Evolutionary conservation across 1,140 invertebrate genomes (phyloP).

Genomic region (Mamestra configurata): DNA sequence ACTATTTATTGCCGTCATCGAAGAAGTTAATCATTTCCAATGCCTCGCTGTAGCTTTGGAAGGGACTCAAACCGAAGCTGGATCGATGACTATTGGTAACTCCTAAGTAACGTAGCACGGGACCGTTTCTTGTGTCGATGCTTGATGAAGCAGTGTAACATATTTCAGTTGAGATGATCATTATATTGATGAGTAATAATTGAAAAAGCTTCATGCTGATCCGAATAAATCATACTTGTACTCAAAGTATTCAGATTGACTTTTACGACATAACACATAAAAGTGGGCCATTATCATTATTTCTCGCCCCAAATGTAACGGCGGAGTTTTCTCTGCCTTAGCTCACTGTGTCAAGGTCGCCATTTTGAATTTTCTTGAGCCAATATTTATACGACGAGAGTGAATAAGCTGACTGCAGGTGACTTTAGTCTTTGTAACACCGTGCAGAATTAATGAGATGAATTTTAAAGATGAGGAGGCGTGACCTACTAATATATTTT

Average conservation of each 20-base stretch:
- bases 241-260: conserved; percentile 27
- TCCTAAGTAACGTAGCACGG: too few relatives aligned
- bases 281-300: conserved; percentile 35
- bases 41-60: too few relatives aligned
- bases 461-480: neutral
- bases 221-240: neutral
- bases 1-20: too few relatives aligned
- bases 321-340: neutral
- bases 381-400: neutral
- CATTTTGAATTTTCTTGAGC: neutral
- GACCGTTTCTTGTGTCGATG: too few relatives aligned
- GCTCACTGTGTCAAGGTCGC: conserved; percentile 13
- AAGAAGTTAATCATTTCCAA: too few relatives aligned
- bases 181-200: neutral
- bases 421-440: neutral
- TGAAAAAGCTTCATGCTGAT: too few relatives aligned
- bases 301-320: conserved; percentile 20
- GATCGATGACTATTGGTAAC: too few relatives aligned
- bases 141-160: too few relatives aligned
- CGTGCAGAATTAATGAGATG: too few relatives aligned
- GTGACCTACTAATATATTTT: too few relatives aligned
- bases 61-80: too few relatives aligned
- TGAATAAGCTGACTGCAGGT: neutral
- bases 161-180: too few relatives aligned
- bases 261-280: conserved; percentile 22